These are phyloP conservation scores for Centropristis striata DNA, from an alignment of 2,113 vertebrate species.

Conservation along the genomic window DNA sequence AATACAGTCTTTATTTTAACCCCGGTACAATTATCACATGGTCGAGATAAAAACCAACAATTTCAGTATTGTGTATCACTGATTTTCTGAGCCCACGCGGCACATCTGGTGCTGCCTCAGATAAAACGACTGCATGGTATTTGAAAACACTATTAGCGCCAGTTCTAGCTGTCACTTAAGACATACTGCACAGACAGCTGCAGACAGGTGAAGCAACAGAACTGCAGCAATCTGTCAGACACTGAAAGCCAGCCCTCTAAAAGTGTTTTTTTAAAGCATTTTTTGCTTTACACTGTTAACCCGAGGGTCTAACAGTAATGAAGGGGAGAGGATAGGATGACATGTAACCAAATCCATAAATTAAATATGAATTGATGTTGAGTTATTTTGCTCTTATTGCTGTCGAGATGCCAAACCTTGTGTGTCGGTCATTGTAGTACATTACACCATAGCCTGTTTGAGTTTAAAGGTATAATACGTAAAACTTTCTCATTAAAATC, in stretches of 20 bases:
- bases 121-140: constrained; percentile 2
- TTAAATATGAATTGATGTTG: neutral
- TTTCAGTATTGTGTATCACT: neutral
- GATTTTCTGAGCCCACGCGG: neutral
- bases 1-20: neutral
- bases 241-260: neutral
- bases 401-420: neutral
- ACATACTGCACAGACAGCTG: neutral
- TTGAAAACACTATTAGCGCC: constrained; percentile 3
- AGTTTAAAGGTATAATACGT: neutral
- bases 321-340: neutral
- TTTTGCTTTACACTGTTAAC: neutral
- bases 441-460: neutral
- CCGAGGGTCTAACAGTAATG: neutral
- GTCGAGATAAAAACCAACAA: neutral
- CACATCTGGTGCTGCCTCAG: constrained; percentile 19
- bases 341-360: neutral
- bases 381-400: constrained; percentile 5
- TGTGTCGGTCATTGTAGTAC: neutral
- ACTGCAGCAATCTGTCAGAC: constrained; percentile 8
- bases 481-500: too few species aligned
- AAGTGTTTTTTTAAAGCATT: constrained; percentile 6
- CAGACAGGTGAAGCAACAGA: constrained; percentile 42
- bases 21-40: neutral
- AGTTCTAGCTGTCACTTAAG: constrained; percentile 17